Evolutionary conservation across 2,797 vertebrate genomes (phyloP).

Genomic region (Alauda arvensis): DNA sequence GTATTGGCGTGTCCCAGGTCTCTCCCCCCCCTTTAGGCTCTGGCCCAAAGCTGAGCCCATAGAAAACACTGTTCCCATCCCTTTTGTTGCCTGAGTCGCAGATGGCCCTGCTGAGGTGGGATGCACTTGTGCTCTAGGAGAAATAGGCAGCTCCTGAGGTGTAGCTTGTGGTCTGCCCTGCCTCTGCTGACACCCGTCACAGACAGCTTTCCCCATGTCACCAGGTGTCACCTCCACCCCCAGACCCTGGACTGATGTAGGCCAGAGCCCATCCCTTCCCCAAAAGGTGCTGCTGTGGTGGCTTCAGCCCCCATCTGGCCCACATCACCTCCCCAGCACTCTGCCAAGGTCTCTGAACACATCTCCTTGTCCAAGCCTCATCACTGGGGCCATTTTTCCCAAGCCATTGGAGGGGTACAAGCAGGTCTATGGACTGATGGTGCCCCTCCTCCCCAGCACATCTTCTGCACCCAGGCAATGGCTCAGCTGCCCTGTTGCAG

Average conservation of each 20-base stretch:
- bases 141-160: background rate
- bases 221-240: background rate
- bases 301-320: background rate
- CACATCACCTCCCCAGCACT: background rate
- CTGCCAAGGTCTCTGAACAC: background rate
- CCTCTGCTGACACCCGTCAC: background rate
- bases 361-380: background rate
- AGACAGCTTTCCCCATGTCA: background rate
- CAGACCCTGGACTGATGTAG: background rate
- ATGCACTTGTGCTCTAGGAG: background rate
- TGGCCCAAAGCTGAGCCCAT: fast-evolving
- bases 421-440: fast-evolving
- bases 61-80: background rate
- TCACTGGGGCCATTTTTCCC: background rate
- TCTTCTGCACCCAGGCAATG: background rate
- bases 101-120: background rate
- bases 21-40: background rate
- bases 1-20: fast-evolving
- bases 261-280: background rate
- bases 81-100: background rate
- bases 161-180: background rate
- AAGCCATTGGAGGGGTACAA: background rate
- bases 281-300: background rate
- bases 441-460: background rate
- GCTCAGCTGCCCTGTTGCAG: background rate